Base-by-base conservation (phyloP, 1,140 invertebrate genomes). In the Bombus soroeensis region DNA sequence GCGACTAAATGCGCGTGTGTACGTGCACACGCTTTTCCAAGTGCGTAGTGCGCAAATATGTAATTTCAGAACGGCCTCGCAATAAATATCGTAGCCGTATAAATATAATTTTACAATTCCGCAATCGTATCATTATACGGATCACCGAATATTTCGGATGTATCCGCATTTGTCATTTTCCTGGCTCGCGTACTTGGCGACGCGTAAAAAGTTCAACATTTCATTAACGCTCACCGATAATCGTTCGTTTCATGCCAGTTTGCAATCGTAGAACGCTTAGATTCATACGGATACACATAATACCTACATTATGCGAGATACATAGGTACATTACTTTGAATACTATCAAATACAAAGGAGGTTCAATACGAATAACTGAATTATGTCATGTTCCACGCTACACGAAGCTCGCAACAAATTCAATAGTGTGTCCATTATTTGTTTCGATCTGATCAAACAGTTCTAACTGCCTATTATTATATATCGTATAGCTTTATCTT, bases 91-190 rank as follows among this genome's bases (percentile, higher is more conserved):
- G 76, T 32, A 41, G 10, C 9, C 39, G 39, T 71, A 32, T 74
- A 68, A 57, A 64, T 62, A 71, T 84, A 87, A 88, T 88, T 87
- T 43, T 74, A 72, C 81, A 88, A 87, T 88, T 76, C 71, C 75
- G 47, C 59, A 73, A 92, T 88, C 89, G 68, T 32, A 57, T 75
- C 83, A 90, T 92, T 90, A 87, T 73, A 83, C 87, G 77, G 79
- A 64, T 88, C 87, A 84, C 85, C 89, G 87, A 92, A 89, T 91
- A 92, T 89, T 92, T 68, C 74, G 62, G 66, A 47, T 3, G 64
- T 37, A 59, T 74, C 53, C 43, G 43, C n/a, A 6, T 32, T 6
- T 72, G 37, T 41, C 25, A 57, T 59, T 22, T 47, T n/a, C 47
- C 34, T 59, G 22, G 5, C 2, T 18, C 13, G 25, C 28, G 18